phyloP scores from a whole-genome alignment of 2,113 vertebrate genomes.

The Phalacrocorax pelagicus region DNA sequence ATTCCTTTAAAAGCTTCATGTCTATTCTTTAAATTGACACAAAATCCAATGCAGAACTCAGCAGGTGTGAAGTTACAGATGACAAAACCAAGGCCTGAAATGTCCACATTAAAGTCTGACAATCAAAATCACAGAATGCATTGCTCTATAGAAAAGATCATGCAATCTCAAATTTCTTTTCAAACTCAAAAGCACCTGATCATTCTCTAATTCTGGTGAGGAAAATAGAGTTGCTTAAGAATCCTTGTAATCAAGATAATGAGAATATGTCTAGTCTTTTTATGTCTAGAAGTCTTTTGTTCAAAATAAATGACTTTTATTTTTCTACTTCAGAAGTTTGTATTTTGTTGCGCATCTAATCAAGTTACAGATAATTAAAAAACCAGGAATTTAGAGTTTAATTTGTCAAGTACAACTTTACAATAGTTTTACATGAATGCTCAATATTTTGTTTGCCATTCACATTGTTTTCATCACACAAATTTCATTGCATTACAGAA shows the following conservation, averaged over 20 bases:
- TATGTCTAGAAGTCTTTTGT: background rate
- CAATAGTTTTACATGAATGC: background rate
- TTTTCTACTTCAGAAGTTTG: background rate
- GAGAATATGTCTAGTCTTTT: background rate
- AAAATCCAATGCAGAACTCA: background rate
- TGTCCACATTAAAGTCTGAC: background rate
- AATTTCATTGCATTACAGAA: background rate
- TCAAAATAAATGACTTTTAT: background rate
- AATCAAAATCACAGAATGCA: background rate
- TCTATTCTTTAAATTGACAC: background rate
- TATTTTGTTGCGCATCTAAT: background rate
- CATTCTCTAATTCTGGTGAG: background rate
- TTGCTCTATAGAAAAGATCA: background rate
- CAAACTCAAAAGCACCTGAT: background rate
- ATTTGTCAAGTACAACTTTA: background rate
- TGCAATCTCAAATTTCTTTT: background rate
- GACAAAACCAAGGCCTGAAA: background rate
- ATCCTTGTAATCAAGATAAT: background rate
- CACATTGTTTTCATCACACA: background rate
- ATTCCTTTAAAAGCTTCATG: background rate
- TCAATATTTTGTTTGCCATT: background rate
- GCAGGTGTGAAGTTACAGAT: background rate
- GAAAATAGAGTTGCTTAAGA: background rate
- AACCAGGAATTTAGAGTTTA: accelerated
- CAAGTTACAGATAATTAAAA: background rate